Evolutionary conservation across 1,140 invertebrate genomes (phyloP).

Genomic region (Arctopsyche grandis): DNA sequence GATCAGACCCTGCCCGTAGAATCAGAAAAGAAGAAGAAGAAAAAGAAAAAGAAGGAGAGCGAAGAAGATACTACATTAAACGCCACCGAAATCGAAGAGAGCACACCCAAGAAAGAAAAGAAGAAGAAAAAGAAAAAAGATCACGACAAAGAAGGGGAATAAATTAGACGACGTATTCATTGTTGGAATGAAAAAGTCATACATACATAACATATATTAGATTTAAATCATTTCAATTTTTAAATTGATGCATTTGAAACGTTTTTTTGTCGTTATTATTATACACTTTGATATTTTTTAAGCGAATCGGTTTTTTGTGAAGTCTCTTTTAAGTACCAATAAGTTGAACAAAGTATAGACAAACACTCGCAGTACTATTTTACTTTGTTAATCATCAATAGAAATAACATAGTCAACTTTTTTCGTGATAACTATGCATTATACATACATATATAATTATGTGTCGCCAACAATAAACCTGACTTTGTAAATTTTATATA

Average conservation of each 20-base stretch:
- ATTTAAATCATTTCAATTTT: neutral
- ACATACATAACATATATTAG: neutral
- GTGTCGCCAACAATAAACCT: too few species aligned
- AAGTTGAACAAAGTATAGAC: too few species aligned
- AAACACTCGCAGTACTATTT: too few species aligned
- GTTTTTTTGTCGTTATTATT: neutral
- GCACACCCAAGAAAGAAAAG: slow-evolving; percentile 71
- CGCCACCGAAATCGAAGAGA: slow-evolving; percentile 55
- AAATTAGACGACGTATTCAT: slow-evolving; percentile 29
- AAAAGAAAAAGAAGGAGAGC: slow-evolving; percentile 80
- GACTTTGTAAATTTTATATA: too few species aligned
- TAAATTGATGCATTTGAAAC: neutral
- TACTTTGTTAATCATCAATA: too few species aligned
- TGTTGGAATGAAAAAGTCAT: neutral
- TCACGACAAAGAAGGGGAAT: slow-evolving; percentile 64
- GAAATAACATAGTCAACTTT: too few species aligned
- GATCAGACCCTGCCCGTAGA: slow-evolving; percentile 65
- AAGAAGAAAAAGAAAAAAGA: slow-evolving; percentile 82
- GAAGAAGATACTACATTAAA: slow-evolving; percentile 56
- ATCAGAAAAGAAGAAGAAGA: slow-evolving; percentile 73
- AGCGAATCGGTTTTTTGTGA: too few species aligned
- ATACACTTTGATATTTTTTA: too few species aligned
- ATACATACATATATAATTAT: too few species aligned
- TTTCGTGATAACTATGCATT: too few species aligned
- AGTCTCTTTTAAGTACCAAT: too few species aligned